Base-by-base conservation (phyloP, 2,113 vertebrate species). In the Coryphaenoides rupestris region DNA sequence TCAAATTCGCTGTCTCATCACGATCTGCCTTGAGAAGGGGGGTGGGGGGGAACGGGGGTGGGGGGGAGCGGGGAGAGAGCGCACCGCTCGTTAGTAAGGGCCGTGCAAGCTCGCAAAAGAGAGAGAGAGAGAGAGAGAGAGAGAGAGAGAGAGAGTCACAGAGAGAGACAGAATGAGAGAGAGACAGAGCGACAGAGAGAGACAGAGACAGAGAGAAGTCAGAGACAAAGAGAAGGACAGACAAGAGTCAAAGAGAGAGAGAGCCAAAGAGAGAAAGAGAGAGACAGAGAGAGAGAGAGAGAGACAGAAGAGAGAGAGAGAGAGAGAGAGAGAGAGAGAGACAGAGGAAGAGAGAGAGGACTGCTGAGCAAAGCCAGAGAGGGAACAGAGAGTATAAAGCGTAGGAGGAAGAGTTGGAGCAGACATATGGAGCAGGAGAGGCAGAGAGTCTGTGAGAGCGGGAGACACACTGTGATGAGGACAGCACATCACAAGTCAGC, bases 1-100 rank as follows among this genome's bases (percentile, higher is more conserved):
- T 66, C 23, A 66, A 55, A 81, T 82, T 76, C 85, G 84, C 85
- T 87, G 87, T 80, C 84, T 87, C 84, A 84, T 88, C 87, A 88
- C 76, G 74, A 78, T 87, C 80, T 87, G 70, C 33, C 74, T 71
- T 83, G 24, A 33, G 71, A 77, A 81, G 81, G 73, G 33, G 78
- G 84, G 80, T n/a, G n/a, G n/a, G n/a, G n/a, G n/a, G n/a, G n/a
- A n/a, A n/a, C n/a, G n/a, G n/a, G n/a, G n/a, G n/a, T n/a, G n/a
- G n/a, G n/a, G n/a, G n/a, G n/a, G n/a, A n/a, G n/a, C n/a, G n/a
- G n/a, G n/a, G n/a, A n/a, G n/a, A n/a, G n/a, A n/a, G n/a, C n/a
- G 77, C 59, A 72, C 56, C 63, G 80, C 83, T 86, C 82, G 80
- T 88, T 88, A 85, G 83, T 70, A 73, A 69, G 69, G 78, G 68